Percentiles rank a stretch among this genome's conserved stretches.
phyloP scores from a whole-genome alignment of 2,888 invertebrate genomes.

The Mesorhabditis spiculigera region DNA sequence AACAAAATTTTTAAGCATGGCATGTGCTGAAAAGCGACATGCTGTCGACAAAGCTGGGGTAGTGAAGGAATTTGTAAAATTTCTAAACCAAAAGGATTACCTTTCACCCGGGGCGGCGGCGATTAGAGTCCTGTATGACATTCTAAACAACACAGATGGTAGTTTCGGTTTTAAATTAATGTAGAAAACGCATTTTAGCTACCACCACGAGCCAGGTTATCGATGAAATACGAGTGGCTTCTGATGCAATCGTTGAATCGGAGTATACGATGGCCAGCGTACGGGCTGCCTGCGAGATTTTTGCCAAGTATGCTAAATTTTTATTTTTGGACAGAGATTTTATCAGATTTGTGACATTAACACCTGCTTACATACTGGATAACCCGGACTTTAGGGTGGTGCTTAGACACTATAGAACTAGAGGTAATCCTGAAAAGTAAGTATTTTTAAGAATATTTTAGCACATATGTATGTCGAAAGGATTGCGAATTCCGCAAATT shows the following conservation, averaged over 20 bases:
- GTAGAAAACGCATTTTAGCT: background rate
- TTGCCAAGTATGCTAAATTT: background rate
- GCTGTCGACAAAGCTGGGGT: background rate
- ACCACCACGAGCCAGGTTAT: background rate
- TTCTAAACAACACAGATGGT: background rate
- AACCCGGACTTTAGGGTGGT: conserved; percentile 32
- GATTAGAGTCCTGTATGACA: background rate
- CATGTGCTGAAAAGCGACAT: no score
- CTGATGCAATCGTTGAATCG: background rate
- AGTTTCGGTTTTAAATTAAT: background rate
- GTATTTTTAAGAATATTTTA: background rate
- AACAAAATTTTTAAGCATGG: no score
- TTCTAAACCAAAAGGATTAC: background rate
- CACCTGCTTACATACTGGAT: conserved; percentile 59
- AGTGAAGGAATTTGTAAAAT: background rate
- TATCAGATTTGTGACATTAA: conserved; percentile 61
- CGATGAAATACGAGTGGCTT: background rate
- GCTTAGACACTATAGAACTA: conserved; percentile 24
- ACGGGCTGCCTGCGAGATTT: background rate
- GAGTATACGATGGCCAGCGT: background rate
- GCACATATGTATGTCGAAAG: conserved; percentile 39
- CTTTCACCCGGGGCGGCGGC: background rate
- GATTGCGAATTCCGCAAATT: conserved; percentile 69
- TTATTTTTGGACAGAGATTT: background rate
- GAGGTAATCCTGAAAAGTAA: conserved; percentile 34